phyloP scores from a whole-genome alignment of 2,888 invertebrate species.

The Shargacucullia verbasci region DNA sequence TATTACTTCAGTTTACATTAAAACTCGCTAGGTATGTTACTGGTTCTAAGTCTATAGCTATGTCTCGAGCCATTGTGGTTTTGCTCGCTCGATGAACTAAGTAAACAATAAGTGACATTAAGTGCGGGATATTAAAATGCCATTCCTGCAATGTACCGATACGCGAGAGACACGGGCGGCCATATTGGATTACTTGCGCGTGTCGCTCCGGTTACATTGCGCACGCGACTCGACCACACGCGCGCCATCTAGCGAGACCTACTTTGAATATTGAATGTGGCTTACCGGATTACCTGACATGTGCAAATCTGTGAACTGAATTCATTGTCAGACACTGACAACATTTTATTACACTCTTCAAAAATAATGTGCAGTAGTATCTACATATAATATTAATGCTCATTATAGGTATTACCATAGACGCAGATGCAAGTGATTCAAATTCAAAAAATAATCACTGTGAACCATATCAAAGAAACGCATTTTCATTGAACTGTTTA shows the following conservation, averaged over 20 bases:
- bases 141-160: constrained; percentile 86
- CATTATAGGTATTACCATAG: no score
- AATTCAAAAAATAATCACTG: no score
- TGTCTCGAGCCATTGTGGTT: constrained; percentile 67
- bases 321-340: constrained; percentile 45
- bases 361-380: no score
- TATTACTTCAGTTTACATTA: constrained; percentile 33
- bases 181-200: constrained; percentile 88
- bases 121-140: constrained; percentile 85
- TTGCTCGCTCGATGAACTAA: constrained; percentile 75
- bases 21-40: constrained; percentile 22
- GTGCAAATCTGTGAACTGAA: constrained; percentile 58
- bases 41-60: constrained; percentile 32
- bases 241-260: constrained; percentile 81
- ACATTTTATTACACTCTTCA: constrained; percentile 1
- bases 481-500: no score
- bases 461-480: no score
- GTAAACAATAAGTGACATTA: constrained; percentile 87
- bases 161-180: constrained; percentile 80
- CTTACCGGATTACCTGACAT: constrained; percentile 63
- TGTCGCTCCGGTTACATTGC: constrained; percentile 87
- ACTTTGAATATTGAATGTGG: constrained; percentile 72
- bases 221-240: constrained; percentile 88
- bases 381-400: no score
- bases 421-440: no score